Percentiles rank a stretch among this genome's conserved stretches.
Evolutionary conservation across 2,888 invertebrate species (phyloP).

Genomic region (Alitta virens): DNA sequence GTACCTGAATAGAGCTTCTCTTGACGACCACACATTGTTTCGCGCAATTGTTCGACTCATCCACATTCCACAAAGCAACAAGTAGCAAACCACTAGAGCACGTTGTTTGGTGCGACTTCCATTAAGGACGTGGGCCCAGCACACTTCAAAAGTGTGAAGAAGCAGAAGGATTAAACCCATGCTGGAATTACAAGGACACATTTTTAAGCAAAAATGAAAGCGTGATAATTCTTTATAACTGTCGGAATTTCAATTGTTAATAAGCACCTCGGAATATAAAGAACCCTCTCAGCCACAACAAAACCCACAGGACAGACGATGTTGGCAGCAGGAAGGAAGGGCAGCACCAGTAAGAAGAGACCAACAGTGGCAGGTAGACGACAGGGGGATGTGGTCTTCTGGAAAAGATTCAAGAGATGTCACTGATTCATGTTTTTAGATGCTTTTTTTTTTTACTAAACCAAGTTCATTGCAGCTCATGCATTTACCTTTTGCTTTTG

Average conservation of each 20-base stretch:
- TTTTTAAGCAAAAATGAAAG: too few relatives aligned
- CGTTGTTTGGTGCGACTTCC: background rate
- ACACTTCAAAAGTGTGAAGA: background rate
- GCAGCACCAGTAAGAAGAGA: conserved; percentile 32
- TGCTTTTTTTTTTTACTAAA: too few relatives aligned
- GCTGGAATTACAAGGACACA: conserved; percentile 1
- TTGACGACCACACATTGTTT: conserved; percentile 15
- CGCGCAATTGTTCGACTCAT: conserved; percentile 2
- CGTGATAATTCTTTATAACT: too few relatives aligned
- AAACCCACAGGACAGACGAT: conserved; percentile 60
- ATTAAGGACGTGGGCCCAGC: background rate
- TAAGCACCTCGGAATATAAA: conserved; percentile 51
- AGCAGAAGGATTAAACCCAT: conserved; percentile 12
- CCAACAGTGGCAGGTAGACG: too few relatives aligned
- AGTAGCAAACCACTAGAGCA: background rate
- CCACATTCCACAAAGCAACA: conserved; percentile 3
- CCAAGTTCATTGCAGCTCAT: too few relatives aligned
- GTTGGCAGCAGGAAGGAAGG: conserved; percentile 50
- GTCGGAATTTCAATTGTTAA: background rate
- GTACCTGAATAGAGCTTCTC: conserved; percentile 8
- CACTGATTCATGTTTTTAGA: too few relatives aligned
- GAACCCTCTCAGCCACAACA: conserved; percentile 47
- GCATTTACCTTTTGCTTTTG: too few relatives aligned
- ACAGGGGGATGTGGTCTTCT: background rate
- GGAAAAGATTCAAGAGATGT: background rate